These are phyloP conservation scores for Rhynchonycteris naso DNA, from an alignment of 2,797 vertebrate species.

Conservation along the genomic window DNA sequence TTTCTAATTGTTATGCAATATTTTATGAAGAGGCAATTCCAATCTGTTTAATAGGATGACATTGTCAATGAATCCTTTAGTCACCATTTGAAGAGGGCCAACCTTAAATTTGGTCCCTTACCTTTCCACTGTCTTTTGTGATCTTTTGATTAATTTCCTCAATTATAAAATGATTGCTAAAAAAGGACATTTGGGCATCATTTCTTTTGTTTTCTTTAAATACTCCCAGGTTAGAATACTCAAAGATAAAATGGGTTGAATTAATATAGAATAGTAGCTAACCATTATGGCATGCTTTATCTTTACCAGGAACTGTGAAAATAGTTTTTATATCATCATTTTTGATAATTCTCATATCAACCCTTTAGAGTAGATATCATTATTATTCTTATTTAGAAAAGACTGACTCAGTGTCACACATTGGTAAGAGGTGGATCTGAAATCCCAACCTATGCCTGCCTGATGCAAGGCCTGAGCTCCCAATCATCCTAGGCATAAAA, in stretches of 20 bases:
- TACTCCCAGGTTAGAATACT: background rate
- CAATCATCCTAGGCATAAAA: background rate
- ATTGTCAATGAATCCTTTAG: background rate
- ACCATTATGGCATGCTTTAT: background rate
- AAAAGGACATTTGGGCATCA: background rate
- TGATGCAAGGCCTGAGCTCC: background rate
- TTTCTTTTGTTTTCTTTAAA: background rate
- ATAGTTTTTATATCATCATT: background rate
- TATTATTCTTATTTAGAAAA: background rate
- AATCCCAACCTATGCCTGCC: background rate
- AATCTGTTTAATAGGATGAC: background rate
- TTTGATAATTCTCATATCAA: background rate
- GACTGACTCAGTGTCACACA: background rate
- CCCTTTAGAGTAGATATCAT: background rate
- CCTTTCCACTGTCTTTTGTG: background rate
- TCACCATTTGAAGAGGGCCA: background rate
- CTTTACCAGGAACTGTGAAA: background rate
- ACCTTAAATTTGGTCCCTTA: background rate
- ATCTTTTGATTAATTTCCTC: constrained; percentile 12
- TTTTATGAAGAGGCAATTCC: constrained; percentile 1
- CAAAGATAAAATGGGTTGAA: background rate
- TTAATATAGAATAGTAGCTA: background rate
- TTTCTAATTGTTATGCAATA: constrained; percentile 6
- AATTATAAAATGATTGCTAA: constrained; percentile 19
- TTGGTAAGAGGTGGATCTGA: background rate